Evolutionary conservation across 2,113 vertebrate genomes (phyloP), one percentile per base, ranked within the genome.

Genomic region (Ceuthmochares aereus): DNA sequence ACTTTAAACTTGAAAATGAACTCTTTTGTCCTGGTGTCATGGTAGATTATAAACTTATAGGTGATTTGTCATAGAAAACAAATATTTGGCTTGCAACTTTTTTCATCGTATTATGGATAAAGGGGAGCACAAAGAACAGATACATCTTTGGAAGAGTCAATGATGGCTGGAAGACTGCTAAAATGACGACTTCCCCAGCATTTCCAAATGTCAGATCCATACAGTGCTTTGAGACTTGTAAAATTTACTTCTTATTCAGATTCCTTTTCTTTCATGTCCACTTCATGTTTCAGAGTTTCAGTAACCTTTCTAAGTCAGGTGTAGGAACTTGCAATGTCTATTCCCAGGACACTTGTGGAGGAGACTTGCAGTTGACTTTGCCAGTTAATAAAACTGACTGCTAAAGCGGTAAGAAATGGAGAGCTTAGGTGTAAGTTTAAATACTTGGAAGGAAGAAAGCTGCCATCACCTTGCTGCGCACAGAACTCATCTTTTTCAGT

Each of bases 21-120:
- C 73, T 95, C 58, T 47, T 47, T 81, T 60, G 83, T 87, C 78
- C 77, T 73, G 34, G 14, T 91, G 88, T 94, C 90, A 82, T 81
- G 55, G 64, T 87, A 58, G 37, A 74, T 96, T 94, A 70, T 94
- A 69, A 86, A 92, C 78, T 92, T 94, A 84, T 91, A 91, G 88
- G 66, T 94, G 88, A 86, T 66, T 90, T 81, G 22, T 75, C 84
- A 55, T 34, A 86, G 79, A 88, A 91, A 91, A 84, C 54, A 77
- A 95, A 64, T 93, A 82, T 85, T 93, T 95, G 59, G 32, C 18
- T 93, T 66, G 17, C 78, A 80, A 78, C 18, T 85, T 75, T 87
- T 83, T 89, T 86, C 17, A 13, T 76, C 6, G 2, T 60, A 15
- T 49, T 32, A 34, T n/a, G 40, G 37, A 23, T 77, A 49, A 86